Evolutionary conservation across 1,140 invertebrate genomes (phyloP), one percentile per base, ranked within the genome.

Genomic region (Eulimnadia texana): DNA sequence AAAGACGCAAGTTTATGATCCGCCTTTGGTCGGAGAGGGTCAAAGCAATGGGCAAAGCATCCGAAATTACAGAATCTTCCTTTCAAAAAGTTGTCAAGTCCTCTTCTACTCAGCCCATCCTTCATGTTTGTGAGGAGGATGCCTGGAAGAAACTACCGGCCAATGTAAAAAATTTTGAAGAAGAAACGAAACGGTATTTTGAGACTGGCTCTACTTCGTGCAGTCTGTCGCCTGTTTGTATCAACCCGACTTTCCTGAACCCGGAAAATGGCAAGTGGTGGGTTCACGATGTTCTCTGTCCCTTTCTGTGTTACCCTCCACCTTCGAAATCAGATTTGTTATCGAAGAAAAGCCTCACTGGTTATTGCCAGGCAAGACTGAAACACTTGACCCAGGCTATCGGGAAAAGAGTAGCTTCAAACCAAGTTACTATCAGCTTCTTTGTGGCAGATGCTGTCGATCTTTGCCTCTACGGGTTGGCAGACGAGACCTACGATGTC

Each of bases 171-270:
- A 29, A 25, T 19, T 27, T 27, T 29, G 23, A 20, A 10, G 28
- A 27, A 29, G 55, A 57, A 42, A 29, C 29, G 2, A 9, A 33
- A 19, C 27, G 3, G 16, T 57, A 33, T 57, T 57, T 57, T 57
- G 55, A 57, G 33, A 57, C 55, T 10, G 55, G 55, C 10, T 28
- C 22, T 25, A 16, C 33, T 42, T 42, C 16, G 6, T 22, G 53
- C 28, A 22, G 55, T 11, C 19, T 28, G 2, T 10, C 33, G 0
- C 16, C 19, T 2, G 27, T 29, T 20, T 29, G 55, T 27, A 57
- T 57, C 28, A 57, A 57, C 19, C 55, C 55, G 22, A 33, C 55
- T 10, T 20, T 57, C 19, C 33, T 57, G 28, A n/a, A 57, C 9
- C 55, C 55, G 13, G 20, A 13, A 29, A 57, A 23, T 16, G 55